A percentile compares a stretch with the other conserved stretches of the same genome.
Evolutionary conservation across 1,140 invertebrate species (phyloP).

Genomic region (Bombus turneri): DNA sequence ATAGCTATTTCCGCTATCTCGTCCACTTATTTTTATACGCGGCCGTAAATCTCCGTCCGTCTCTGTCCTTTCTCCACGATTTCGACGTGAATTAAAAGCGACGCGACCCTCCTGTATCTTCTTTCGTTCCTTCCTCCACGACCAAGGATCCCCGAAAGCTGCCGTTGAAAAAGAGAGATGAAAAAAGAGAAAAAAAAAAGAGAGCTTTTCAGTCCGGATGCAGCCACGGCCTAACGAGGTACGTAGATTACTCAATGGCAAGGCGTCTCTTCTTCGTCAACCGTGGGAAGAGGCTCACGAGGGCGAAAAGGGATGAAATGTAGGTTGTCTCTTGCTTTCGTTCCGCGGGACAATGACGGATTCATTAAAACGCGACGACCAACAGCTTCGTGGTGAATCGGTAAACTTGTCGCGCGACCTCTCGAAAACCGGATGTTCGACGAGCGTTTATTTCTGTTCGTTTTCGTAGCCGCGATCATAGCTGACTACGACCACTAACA

Average conservation of each 20-base stretch:
- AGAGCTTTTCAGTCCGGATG: constrained; percentile 58
- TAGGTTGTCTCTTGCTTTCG: constrained; percentile 58
- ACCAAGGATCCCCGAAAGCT: constrained; percentile 40
- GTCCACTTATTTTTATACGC: no score
- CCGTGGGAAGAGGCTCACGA: constrained; percentile 3
- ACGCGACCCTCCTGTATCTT: not conserved
- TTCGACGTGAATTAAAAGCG: not conserved
- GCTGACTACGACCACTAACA: no score
- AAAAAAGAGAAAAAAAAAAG: constrained; percentile 8
- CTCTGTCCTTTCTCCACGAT: no score
- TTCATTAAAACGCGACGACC: constrained; percentile 14
- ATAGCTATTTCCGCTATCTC: no score
- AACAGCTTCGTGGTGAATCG: not conserved
- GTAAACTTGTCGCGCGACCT: not conserved
- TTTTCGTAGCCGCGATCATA: not conserved
- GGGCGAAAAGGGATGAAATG: constrained; percentile 55
- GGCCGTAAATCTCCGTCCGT: no score
- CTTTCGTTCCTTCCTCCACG: not conserved
- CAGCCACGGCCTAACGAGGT: constrained; percentile 64
- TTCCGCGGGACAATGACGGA: constrained; percentile 10
- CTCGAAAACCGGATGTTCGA: not conserved
- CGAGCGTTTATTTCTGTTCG: not conserved
- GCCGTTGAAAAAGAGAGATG: not conserved
- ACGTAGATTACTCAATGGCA: constrained; percentile 67
- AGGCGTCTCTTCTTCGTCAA: constrained; percentile 50